Base-by-base conservation (phyloP, 2,113 vertebrate species). In the Sinocyclocheilus anophthalmus region DNA sequence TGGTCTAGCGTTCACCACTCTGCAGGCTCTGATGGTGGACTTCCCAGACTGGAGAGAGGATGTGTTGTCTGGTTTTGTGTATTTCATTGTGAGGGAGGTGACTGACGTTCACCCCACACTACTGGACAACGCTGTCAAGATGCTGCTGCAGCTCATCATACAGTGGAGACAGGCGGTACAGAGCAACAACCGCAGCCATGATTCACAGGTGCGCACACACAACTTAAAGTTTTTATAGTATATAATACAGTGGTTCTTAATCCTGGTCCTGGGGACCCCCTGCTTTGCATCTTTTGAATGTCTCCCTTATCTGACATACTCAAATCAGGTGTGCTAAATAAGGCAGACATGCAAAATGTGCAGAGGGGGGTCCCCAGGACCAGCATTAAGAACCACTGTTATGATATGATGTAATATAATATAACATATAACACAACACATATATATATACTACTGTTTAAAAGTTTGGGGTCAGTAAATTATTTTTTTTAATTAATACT, bases 1-100 rank as follows among this genome's bases (percentile, higher is more conserved):
- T 63, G 96, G 97, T 76, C 95, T 99, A 89, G 98, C 98, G 89
- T 99, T 99, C 93, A 98, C 98, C 81, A 98, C 98, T 7, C 96
- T 99, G 87, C 97, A 99, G 93, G 97, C 98, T 37, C 95, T 99
- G 88, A 98, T 99, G 97, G 94, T 98, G 91, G 97, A 99, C 93
- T 99, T 99, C 92, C 96, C 97, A 61, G 98, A 99, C 90, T 99
- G 98, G 98, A 94, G 98, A 45, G 98, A 99, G 91, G 98, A 99
- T 67, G 98, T 99, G 83, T 96, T 99, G 88, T 99, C 98, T 80
- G 98, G 98, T 89, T 99, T 99, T 88, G 97, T 96, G 0, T 97
- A 99, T 94, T 99, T 99, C 91, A 96, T 99, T 85, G 97, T 99
- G 87, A 95, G 98, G 82, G 98, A 99, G 93, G 98, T 99, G 86